Evolutionary conservation across 2,888 invertebrate species (phyloP), one percentile per base, ranked within the genome.

Genomic region (Ischnus inquisitorius): DNA sequence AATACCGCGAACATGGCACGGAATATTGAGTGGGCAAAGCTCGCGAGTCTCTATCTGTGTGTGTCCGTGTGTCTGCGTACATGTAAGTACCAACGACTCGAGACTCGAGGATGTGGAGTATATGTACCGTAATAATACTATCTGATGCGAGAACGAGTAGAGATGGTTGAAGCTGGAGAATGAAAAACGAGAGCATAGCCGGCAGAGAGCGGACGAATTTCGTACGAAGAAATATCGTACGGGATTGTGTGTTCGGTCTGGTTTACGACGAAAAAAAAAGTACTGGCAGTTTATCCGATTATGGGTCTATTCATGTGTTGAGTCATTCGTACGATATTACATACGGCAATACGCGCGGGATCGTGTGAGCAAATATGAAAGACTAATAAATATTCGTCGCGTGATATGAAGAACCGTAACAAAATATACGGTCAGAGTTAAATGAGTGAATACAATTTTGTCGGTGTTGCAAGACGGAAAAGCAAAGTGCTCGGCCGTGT

Each of bases 1-100:
- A 88, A 88, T 87, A 85, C 80, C 84, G 76, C 65, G 86, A 85
- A 83, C 88, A 86, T 86, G 86, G 82, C 54, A 43, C 75, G 64
- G 87, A 85, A 88, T 88, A 88, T 87, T 86, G 86, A 88, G 87
- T 71, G 77, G 79, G 64, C 81, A 60, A 22, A 57, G 67, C 74
- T 69, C 82, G 85, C 68, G 72, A 62, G 34, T 39, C 46, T n/a
- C 10, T 10, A 8, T 19, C 3, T 54, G 48, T 80, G 65, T 69
- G 43, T 67, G 67, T 48, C 34, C 34, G 34, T 57, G 19, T 57
- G 22, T 71, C n/a, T 60, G 57, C 12, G 57, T 16, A 60, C 41
- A 22, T 25, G 28, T 57, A 12, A 1, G 14, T 25, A 12, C 22
- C 16, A 51, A 16, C 8, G 51, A 51, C 51, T 19, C 16, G 51